phyloP scores from a whole-genome alignment of 2,888 invertebrate species.

The Cactoblastis cactorum region DNA sequence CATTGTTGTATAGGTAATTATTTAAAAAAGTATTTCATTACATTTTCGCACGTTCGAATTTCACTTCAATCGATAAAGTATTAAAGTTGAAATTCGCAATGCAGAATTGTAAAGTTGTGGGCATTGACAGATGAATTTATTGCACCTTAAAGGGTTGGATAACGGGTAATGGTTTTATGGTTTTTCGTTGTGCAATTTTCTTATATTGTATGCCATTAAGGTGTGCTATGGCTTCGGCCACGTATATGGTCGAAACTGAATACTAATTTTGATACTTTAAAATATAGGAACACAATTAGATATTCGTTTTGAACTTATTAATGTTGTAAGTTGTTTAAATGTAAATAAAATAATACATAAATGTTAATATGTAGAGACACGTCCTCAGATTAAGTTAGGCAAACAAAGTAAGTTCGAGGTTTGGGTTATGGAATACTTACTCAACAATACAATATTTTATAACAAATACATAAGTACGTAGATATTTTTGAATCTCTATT shows the following conservation, averaged over 20 bases:
- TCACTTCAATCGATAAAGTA: conserved; percentile 18
- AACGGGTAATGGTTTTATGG: conserved; percentile 72
- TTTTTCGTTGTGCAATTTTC: conserved; percentile 70
- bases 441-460: too few relatives aligned
- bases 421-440: too few relatives aligned
- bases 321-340: too few relatives aligned
- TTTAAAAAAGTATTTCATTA: conserved; percentile 49
- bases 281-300: background rate
- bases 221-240: conserved; percentile 14
- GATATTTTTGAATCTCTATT: too few relatives aligned
- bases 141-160: conserved; percentile 72
- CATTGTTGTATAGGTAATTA: conserved; percentile 67
- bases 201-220: conserved; percentile 49
- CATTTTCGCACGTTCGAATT: conserved; percentile 16
- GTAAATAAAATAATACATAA: too few relatives aligned
- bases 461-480: too few relatives aligned
- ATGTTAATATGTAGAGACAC: too few relatives aligned
- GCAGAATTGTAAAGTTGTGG: conserved; percentile 15
- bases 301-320: background rate
- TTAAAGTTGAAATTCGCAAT: conserved; percentile 30
- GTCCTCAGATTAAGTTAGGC: too few relatives aligned
- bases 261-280: conserved; percentile 21
- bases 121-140: conserved; percentile 62
- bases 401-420: too few relatives aligned
- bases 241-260: background rate